These are phyloP conservation scores for Nettapus auritus DNA, from an alignment of 2,113 vertebrate genomes.

Conservation along the genomic window DNA sequence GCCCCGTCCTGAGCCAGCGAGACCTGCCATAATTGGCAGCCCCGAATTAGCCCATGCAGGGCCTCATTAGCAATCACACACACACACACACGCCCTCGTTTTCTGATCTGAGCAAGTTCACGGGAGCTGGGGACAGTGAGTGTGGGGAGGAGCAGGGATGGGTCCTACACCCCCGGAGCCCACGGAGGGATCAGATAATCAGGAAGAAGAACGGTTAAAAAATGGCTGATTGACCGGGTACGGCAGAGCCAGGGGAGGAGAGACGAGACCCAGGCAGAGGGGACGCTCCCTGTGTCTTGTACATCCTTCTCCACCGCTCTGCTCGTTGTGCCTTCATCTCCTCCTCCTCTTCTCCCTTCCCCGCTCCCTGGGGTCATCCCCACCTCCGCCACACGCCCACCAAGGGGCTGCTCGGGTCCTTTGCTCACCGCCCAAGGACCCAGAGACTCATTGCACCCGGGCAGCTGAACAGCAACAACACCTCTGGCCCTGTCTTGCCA, in stretches of 20 bases:
- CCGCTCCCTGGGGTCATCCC: neutral
- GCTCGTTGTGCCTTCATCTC: too few relatives aligned
- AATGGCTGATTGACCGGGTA: neutral
- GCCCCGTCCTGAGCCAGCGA: neutral
- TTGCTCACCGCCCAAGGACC: rapidly evolving
- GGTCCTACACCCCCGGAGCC: rapidly evolving
- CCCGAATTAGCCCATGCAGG: neutral
- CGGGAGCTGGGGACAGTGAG: rapidly evolving
- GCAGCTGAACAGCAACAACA: rapidly evolving
- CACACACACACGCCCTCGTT: neutral
- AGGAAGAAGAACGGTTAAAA: neutral
- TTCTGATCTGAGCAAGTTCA: neutral
- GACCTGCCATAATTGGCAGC: neutral
- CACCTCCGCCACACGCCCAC: neutral
- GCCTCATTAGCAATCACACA: neutral
- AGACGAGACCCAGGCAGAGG: too few relatives aligned
- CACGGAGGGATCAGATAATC: neutral
- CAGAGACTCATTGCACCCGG: neutral
- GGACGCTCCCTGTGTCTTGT: too few relatives aligned
- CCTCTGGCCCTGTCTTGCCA: too few relatives aligned
- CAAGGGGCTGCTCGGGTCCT: neutral
- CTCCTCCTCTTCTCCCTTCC: neutral
- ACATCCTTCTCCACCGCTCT: neutral
- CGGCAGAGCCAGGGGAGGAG: too few relatives aligned
- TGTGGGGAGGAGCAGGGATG: rapidly evolving